A percentile compares a stretch with the other conserved stretches of the same genome.
Conservation (phyloP, 1,140 invertebrate species). For the Bradynema listronoti region DNA sequence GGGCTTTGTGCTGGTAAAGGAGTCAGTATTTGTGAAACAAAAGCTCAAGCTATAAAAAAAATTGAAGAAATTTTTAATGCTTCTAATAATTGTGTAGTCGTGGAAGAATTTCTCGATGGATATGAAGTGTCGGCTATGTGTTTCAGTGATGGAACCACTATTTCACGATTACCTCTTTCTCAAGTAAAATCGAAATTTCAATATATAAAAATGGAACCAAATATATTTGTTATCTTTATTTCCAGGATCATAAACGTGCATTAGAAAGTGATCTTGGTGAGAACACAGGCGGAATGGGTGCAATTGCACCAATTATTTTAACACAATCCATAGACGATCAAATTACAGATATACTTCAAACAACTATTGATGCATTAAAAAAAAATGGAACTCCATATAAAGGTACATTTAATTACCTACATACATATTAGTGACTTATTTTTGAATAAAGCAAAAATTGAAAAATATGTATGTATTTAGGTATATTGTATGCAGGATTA, state of each 20-base stretch:
- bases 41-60: constrained; percentile 12
- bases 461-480: constrained; percentile 60
- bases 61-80: constrained; percentile 64
- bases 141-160: constrained; percentile 78
- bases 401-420: constrained; percentile 63
- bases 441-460: constrained; percentile 14
- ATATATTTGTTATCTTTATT: background rate
- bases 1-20: constrained; percentile 93
- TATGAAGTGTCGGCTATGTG: constrained; percentile 86
- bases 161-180: constrained; percentile 76
- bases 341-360: constrained; percentile 69
- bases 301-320: constrained; percentile 74
- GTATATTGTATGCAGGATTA: constrained; percentile 84
- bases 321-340: constrained; percentile 29
- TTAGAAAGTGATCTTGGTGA: constrained; percentile 77
- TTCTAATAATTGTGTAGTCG: constrained; percentile 74
- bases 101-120: constrained; percentile 83
- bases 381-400: constrained; percentile 73
- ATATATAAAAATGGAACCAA: no score
- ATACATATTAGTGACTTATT: constrained; percentile 9
- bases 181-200: no score
- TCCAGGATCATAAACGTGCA: constrained; percentile 79
- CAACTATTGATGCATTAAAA: constrained; percentile 72
- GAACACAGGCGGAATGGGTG: constrained; percentile 98
- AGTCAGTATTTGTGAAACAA: constrained; percentile 75